Percentiles rank a stretch among this genome's conserved stretches.
Conservation (phyloP, 2,797 vertebrate genomes). For the Cichlasoma orientale region DNA sequence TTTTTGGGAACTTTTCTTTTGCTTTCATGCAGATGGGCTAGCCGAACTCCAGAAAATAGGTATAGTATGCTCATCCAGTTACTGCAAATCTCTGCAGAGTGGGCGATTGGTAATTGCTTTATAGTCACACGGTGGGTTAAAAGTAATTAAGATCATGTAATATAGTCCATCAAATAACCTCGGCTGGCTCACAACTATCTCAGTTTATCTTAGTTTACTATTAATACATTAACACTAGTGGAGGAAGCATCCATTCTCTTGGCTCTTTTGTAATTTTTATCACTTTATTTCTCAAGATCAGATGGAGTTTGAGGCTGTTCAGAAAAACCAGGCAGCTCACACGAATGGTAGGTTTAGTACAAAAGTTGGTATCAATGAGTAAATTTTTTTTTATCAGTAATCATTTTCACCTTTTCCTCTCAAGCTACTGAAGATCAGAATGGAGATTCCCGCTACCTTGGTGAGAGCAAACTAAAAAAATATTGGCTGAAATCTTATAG, state of each 20-base stretch:
- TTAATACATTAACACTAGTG: too few relatives aligned
- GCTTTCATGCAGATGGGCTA: constrained; percentile 51
- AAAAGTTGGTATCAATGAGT: neutral
- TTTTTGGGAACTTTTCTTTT: neutral
- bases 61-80: constrained; percentile 14
- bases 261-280: neutral
- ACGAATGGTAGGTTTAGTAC: constrained; percentile 63
- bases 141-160: neutral
- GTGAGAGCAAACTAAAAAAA: constrained; percentile 47
- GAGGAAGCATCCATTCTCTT: neutral
- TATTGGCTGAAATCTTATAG: neutral
- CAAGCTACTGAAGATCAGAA: constrained; percentile 59
- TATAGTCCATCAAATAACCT: neutral
- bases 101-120: neutral
- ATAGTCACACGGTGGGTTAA: neutral
- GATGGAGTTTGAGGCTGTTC: constrained; percentile 72
- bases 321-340: constrained; percentile 58
- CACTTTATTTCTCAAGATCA: constrained; percentile 64
- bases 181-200: neutral
- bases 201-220: neutral
- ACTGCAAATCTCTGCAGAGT: neutral
- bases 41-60: constrained; percentile 73
- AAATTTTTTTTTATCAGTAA: neutral
- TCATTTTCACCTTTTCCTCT: neutral
- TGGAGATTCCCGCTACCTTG: constrained; percentile 53